Conservation (phyloP, 2,113 vertebrate genomes). For the Dipodomys merriami region DNA sequence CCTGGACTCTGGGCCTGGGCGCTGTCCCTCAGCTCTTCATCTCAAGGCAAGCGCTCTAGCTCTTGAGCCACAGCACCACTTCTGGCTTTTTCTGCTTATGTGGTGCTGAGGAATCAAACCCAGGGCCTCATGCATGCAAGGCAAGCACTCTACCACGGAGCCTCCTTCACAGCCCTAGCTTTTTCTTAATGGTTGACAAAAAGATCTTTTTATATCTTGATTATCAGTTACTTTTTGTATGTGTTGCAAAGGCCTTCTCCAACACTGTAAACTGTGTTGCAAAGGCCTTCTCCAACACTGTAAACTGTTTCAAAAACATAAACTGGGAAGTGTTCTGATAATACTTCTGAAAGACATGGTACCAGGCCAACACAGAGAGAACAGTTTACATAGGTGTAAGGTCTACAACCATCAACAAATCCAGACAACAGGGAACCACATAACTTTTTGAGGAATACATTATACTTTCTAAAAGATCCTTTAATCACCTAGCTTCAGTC, state of each 20-base stretch:
- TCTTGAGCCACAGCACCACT: too few species aligned
- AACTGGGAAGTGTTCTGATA: background rate
- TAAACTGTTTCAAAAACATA: constrained; percentile 28
- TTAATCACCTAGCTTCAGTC: background rate
- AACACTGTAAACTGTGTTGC: background rate
- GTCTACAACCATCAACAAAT: background rate
- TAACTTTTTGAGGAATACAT: background rate
- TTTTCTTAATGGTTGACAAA: background rate
- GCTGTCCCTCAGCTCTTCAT: too few species aligned
- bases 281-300: too few species aligned
- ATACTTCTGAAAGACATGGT: background rate
- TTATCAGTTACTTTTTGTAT: background rate
- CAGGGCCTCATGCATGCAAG: too few species aligned
- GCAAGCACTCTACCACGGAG: too few species aligned
- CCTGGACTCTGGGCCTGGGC: too few species aligned
- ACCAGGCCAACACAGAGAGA: background rate
- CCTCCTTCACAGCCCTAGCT: too few species aligned
- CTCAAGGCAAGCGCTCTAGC: too few species aligned
- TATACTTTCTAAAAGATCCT: background rate
- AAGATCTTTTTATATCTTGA: background rate
- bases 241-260: background rate
- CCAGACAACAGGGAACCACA: background rate
- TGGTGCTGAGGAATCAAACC: too few species aligned
- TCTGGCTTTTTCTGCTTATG: too few species aligned
- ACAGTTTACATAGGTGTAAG: background rate